Percentiles rank a stretch among this genome's conserved stretches.
These are phyloP conservation scores for Torymus texanus DNA, from an alignment of 2,888 invertebrate species.

Conservation along the genomic window DNA sequence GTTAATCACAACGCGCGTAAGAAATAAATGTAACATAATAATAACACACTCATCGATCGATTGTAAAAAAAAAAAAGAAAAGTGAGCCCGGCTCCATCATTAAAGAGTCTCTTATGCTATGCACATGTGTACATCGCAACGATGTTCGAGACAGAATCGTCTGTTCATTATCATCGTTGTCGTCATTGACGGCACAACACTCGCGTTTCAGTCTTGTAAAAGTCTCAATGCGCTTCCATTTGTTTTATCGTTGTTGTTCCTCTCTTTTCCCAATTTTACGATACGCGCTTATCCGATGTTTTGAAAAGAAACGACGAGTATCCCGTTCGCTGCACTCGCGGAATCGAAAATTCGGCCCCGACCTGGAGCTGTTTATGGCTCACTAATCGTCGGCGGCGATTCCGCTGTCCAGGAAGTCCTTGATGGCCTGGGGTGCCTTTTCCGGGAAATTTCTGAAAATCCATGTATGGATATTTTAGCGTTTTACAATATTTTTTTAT, in stretches of 20 bases:
- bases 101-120: background rate
- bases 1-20: background rate
- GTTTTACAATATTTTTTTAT: background rate
- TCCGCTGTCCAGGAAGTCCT: conserved; percentile 82
- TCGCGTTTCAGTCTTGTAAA: conserved; percentile 31
- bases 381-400: conserved; percentile 77
- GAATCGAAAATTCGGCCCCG: background rate
- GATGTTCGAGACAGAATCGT: background rate
- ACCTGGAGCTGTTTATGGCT: background rate
- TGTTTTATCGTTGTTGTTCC: background rate
- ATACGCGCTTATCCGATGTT: background rate
- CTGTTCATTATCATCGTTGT: background rate
- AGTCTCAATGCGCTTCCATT: background rate
- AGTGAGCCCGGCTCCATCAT: background rate
- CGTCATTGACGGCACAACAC: background rate
- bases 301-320: background rate
- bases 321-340: background rate
- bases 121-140: background rate
- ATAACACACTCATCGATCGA: conserved; percentile 16
- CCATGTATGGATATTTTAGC: conserved; percentile 7
- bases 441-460: conserved; percentile 78
- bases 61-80: background rate
- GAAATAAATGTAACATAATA: background rate
- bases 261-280: background rate
- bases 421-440: conserved; percentile 76